Evolutionary conservation across 2,888 invertebrate species (phyloP).

Genomic region (Dyspetes luteomarginatus): DNA sequence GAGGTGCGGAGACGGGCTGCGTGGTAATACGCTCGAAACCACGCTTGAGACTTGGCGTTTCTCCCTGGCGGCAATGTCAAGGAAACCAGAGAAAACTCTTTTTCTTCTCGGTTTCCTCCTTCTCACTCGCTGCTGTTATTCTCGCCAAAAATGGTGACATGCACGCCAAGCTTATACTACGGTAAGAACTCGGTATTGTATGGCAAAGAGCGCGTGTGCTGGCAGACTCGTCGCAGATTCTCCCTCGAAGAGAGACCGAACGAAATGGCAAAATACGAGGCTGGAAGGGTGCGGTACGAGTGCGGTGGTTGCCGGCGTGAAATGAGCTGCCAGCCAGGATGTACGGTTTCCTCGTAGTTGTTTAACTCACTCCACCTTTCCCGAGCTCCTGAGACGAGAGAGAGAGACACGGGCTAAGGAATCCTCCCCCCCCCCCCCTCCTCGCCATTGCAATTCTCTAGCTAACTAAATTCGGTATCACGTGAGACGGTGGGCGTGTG

Average conservation of each 20-base stretch:
- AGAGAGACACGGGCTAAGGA: slow-evolving; percentile 37
- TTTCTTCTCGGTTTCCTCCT: slow-evolving; percentile 53
- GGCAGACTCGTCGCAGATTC: slow-evolving; percentile 56
- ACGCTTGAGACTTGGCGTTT: slow-evolving; percentile 39
- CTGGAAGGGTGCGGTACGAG: slow-evolving; percentile 61
- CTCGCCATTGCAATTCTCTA: background rate
- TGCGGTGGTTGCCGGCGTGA: slow-evolving; percentile 75
- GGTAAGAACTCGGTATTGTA: slow-evolving; percentile 19
- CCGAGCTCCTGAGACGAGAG: slow-evolving; percentile 35
- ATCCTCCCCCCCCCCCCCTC: slow-evolving; percentile 28
- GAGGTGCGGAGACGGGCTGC: background rate
- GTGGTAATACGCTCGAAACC: slow-evolving; percentile 48
- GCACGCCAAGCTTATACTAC: slow-evolving; percentile 1
- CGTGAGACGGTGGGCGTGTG: background rate
- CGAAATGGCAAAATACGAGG: slow-evolving; percentile 46
- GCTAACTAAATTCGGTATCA: slow-evolving; percentile 48
- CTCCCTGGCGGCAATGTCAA: slow-evolving; percentile 54
- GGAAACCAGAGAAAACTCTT: slow-evolving; percentile 57
- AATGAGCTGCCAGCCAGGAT: slow-evolving; percentile 78
- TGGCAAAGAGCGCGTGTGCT: slow-evolving; percentile 39
- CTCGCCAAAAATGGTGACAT: slow-evolving; percentile 14
- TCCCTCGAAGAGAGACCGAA: slow-evolving; percentile 59
- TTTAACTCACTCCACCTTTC: slow-evolving; percentile 71
- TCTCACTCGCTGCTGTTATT: slow-evolving; percentile 38
- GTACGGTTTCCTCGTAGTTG: slow-evolving; percentile 73